Percentiles rank a stretch among this genome's conserved stretches.
These are phyloP conservation scores for Pararge aegeria DNA, from an alignment of 1,140 invertebrate genomes.

Conservation along the genomic window DNA sequence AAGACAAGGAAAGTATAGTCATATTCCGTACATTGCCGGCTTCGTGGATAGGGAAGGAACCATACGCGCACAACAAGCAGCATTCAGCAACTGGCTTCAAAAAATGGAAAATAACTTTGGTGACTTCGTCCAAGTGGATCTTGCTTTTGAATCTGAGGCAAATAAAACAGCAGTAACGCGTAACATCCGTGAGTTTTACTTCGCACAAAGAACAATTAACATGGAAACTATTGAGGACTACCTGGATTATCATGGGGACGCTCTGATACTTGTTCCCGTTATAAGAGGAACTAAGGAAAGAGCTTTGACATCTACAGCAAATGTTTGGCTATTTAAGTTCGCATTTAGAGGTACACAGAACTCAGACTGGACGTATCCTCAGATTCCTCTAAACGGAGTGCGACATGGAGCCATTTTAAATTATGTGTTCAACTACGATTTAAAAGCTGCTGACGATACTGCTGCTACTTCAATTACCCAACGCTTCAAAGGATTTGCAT, in stretches of 20 bases:
- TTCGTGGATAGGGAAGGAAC: constrained; percentile 64
- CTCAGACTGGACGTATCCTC: constrained; percentile 51
- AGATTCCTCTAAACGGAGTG: constrained; percentile 52
- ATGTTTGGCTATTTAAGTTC: constrained; percentile 55
- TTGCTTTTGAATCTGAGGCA: constrained; percentile 34
- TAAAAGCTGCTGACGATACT: constrained; percentile 30
- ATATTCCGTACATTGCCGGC: constrained; percentile 59
- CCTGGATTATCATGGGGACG: constrained; percentile 63
- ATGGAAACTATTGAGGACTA: constrained; percentile 62
- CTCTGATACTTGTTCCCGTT: constrained; percentile 45
- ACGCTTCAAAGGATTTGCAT: constrained; percentile 42
- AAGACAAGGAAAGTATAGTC: constrained; percentile 50
- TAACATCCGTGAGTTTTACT: constrained; percentile 55
- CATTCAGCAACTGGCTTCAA: constrained; percentile 41
- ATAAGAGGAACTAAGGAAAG: constrained; percentile 52
- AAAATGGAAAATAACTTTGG: constrained; percentile 58
- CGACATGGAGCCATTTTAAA: constrained; percentile 54
- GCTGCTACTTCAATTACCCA: constrained; percentile 35
- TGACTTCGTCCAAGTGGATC: constrained; percentile 54
- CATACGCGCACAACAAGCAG: constrained; percentile 47
- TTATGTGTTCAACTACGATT: constrained; percentile 56
- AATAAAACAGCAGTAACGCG: constrained; percentile 39
- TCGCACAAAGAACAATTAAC: constrained; percentile 39
- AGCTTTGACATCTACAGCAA: constrained; percentile 38
- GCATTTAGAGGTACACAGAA: constrained; percentile 46